These are phyloP conservation scores for Erythrocercus mccallii DNA, from an alignment of 2,113 vertebrate species.

Conservation along the genomic window DNA sequence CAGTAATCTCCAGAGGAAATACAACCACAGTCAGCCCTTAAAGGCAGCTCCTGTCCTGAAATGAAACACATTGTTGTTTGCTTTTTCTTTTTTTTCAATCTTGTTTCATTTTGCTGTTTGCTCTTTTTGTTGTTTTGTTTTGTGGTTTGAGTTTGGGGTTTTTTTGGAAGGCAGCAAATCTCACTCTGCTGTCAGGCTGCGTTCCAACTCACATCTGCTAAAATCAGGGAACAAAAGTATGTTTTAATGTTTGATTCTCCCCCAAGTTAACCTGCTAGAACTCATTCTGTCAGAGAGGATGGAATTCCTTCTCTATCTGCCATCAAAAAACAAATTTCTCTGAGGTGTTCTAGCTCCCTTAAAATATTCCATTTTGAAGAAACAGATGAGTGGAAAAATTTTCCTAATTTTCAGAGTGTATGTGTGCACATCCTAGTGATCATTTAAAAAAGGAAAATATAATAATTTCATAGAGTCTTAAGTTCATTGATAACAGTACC, in stretches of 20 bases:
- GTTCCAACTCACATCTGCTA: background rate
- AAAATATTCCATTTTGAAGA: background rate
- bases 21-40: background rate
- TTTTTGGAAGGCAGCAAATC: background rate
- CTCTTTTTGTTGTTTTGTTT: background rate
- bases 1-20: background rate
- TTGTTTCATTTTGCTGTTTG: background rate
- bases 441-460: background rate
- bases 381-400: background rate
- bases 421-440: background rate
- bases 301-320: background rate
- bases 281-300: background rate
- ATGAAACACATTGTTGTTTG: background rate
- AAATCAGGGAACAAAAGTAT: background rate
- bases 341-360: background rate
- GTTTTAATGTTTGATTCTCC: background rate
- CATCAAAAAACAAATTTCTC: background rate
- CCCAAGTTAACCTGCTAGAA: background rate
- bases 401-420: background rate
- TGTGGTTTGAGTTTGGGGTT: background rate
- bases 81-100: background rate
- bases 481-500: background rate
- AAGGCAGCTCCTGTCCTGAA: background rate
- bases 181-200: background rate
- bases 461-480: background rate